These are phyloP conservation scores for Daphoenositta chrysoptera DNA, from an alignment of 2,113 vertebrate genomes.

Conservation along the genomic window DNA sequence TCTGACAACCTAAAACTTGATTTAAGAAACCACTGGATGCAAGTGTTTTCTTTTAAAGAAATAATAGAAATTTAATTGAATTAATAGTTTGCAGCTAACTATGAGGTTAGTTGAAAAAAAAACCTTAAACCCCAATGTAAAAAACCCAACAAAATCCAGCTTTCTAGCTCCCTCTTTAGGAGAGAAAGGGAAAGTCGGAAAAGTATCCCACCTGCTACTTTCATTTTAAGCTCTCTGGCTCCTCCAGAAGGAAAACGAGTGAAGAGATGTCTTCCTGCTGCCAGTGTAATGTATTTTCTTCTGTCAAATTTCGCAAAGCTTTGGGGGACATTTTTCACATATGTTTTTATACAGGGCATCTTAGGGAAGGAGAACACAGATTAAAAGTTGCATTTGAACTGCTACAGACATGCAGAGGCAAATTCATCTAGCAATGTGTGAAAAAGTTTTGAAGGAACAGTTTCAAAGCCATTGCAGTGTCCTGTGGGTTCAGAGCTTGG, in stretches of 20 bases:
- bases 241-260: neutral
- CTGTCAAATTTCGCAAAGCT: neutral
- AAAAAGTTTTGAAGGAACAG: neutral
- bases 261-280: neutral
- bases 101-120: neutral
- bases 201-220: neutral
- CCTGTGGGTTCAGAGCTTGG: neutral
- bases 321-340: neutral
- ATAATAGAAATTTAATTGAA: neutral
- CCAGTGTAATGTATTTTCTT: neutral
- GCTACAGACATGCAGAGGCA: neutral
- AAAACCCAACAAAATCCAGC: neutral
- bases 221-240: slow-evolving; percentile 16
- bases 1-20: neutral
- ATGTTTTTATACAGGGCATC: neutral
- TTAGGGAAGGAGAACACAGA: neutral
- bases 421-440: neutral
- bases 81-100: neutral
- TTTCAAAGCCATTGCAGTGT: fast-evolving
- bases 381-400: neutral
- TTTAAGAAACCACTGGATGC: neutral
- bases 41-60: neutral
- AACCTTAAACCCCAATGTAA: neutral
- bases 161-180: slow-evolving; percentile 10
- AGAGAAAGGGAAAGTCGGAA: neutral